A percentile compares a stretch with the other conserved stretches of the same genome.
Evolutionary conservation across 2,797 vertebrate species (phyloP).

Genomic region (Picus viridis): DNA sequence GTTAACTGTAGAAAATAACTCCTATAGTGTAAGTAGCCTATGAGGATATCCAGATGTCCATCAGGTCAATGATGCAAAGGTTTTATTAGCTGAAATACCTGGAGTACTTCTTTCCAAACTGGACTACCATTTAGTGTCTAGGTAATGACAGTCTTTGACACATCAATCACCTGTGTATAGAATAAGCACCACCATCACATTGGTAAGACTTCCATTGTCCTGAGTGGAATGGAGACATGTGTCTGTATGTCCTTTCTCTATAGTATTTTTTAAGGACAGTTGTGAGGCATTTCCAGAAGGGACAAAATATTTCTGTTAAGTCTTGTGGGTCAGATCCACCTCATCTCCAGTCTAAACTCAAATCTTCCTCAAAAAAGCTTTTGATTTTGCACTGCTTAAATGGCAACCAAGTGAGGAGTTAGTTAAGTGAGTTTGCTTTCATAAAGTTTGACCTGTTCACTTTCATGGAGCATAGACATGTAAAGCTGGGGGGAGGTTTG

Average conservation of each 20-base stretch:
- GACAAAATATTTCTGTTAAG: neutral
- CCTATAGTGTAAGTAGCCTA: fast-evolving
- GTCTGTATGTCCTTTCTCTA: neutral
- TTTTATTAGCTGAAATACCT: constrained; percentile 19
- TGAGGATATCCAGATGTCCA: fast-evolving
- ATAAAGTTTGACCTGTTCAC: neutral
- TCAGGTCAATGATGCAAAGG: neutral
- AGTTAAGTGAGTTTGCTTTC: neutral
- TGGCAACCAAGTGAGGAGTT: neutral
- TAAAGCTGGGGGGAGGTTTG: no score
- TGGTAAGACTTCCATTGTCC: neutral
- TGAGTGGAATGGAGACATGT: neutral
- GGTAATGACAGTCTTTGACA: neutral
- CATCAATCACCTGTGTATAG: neutral
- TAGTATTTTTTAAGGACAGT: neutral
- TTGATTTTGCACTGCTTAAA: constrained; percentile 22
- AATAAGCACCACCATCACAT: neutral
- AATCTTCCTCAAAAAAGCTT: neutral
- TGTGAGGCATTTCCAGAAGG: neutral
- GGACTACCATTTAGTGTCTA: neutral
- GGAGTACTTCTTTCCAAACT: neutral
- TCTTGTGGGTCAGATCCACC: neutral
- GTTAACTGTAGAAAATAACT: neutral
- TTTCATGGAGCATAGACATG: neutral
- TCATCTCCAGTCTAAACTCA: neutral